Evolutionary conservation across 2,797 vertebrate genomes (phyloP).

Genomic region (Sebastes miniatus): DNA sequence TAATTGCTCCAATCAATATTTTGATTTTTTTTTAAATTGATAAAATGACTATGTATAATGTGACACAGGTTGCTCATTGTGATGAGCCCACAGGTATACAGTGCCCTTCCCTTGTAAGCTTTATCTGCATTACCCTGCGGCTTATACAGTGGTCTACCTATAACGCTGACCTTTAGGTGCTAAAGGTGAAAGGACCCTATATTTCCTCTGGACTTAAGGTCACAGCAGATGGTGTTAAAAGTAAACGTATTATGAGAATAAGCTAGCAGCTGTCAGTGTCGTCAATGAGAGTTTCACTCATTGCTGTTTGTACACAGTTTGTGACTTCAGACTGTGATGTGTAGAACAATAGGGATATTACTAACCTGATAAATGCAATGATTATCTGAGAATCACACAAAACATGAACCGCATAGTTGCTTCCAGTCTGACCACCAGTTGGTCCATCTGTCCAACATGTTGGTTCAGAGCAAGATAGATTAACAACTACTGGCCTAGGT

Average conservation of each 20-base stretch:
- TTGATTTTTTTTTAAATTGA: rapidly evolving
- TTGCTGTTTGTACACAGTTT: not conserved
- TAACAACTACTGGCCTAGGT: too few species aligned
- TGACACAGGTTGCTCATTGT: not conserved
- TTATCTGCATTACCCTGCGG: constrained; percentile 17
- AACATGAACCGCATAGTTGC: not conserved
- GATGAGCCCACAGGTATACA: not conserved
- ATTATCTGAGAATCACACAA: not conserved
- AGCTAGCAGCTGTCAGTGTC: constrained; percentile 40
- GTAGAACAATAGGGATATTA: not conserved
- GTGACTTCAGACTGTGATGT: not conserved
- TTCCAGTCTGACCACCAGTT: not conserved
- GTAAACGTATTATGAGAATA: constrained; percentile 46
- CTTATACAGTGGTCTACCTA: constrained; percentile 13
- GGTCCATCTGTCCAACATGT: not conserved
- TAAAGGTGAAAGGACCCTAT: constrained; percentile 35
- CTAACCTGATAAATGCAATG: not conserved
- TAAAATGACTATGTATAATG: not conserved
- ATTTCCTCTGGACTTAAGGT: constrained; percentile 29
- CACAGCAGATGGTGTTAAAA: constrained; percentile 55
- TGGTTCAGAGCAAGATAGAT: not conserved
- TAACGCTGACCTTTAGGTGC: constrained; percentile 33
- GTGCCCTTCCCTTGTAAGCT: not conserved
- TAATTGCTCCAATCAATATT: not conserved
- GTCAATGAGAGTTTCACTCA: constrained; percentile 21